Percentiles rank a stretch among this genome's conserved stretches.
Conservation (phyloP, 2,888 invertebrate species). For the Osmoderma eremita region DNA sequence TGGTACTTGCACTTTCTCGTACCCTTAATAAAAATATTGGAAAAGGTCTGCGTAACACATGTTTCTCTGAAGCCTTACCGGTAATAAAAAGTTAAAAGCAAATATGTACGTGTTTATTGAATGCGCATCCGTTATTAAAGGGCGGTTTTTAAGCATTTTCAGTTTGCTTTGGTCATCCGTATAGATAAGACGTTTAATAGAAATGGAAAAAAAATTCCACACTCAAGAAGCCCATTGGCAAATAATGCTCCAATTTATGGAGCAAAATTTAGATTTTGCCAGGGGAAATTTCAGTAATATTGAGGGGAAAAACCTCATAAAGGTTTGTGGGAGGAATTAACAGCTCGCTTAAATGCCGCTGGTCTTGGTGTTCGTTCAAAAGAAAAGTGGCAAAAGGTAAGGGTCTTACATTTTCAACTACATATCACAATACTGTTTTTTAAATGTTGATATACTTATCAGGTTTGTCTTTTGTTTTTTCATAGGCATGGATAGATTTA, state of each 20-base stretch:
- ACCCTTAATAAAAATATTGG: too few relatives aligned
- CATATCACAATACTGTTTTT: too few relatives aligned
- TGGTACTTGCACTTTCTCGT: too few relatives aligned
- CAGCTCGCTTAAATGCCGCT: not conserved
- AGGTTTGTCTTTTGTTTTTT: not conserved
- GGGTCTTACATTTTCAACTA: not conserved
- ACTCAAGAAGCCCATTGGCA: constrained; percentile 9
- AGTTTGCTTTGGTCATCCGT: too few relatives aligned
- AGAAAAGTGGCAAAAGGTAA: constrained; percentile 13
- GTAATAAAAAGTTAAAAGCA: too few relatives aligned
- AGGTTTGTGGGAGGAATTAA: not conserved
- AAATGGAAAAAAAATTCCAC: not conserved
- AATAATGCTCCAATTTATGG: constrained; percentile 6
- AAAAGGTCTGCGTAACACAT: too few relatives aligned
- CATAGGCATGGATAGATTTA: constrained; percentile 11
- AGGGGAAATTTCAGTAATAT: constrained; percentile 1
- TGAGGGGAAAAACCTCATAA: not conserved
- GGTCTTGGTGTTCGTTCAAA: constrained; percentile 12
- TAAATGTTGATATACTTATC: too few relatives aligned
- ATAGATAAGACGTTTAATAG: too few relatives aligned
- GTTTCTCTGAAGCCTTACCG: too few relatives aligned
- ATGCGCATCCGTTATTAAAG: too few relatives aligned
- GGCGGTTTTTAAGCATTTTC: too few relatives aligned
- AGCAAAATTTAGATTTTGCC: not conserved
- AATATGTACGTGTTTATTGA: too few relatives aligned